Evolutionary conservation across 2,888 invertebrate species (phyloP), one percentile per base, ranked within the genome.

Genomic region (Sarcophaga caerulescens): DNA sequence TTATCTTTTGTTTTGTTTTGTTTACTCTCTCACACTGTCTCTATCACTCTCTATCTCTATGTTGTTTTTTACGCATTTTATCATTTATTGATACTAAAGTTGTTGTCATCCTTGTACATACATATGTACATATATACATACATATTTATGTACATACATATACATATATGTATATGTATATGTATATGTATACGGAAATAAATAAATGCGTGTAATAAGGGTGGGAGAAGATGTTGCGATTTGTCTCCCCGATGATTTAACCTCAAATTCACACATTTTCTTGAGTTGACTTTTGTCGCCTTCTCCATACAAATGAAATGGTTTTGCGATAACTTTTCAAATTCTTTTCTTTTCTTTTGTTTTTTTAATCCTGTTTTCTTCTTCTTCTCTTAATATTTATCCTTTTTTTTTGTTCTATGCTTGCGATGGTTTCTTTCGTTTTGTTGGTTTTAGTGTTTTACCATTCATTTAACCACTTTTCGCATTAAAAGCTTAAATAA

Each of bases 281-380:
- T 81, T 85, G 84, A 88, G 88, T 90, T 91, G 87, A 89, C 89
- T 89, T 89, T 89, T 89, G 88, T 88, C 81, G 78, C 80, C 88
- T 88, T 23, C 19, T 12, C 8, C 75, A 60, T 68, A 19, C 11
- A 17, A 57, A 1, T 19, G 47, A 69, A 19, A 62, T 44, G 4
- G 1, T 59, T 68, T 23, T 35, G 35, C 8, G 4, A 52, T 14
- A 52, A 14, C 52, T 52, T 52, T 52, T 12, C 17, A 14, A 17
- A 21, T 10, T 19, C 17, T 65, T 25, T 6, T 4, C 44, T 44
- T 66, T 21, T n/a, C 47, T 10, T 59, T 45, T 66, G 44, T 45
- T 44, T 11, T 73, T 14, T 23, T 45, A 17, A 63, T 79, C 59
- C 70, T 52, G 52, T 52, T 25, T 60, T 44, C 25, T 63, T 69